Evolutionary conservation across 2,888 invertebrate genomes (phyloP).

Genomic region (Eupeodes latifasciatus): DNA sequence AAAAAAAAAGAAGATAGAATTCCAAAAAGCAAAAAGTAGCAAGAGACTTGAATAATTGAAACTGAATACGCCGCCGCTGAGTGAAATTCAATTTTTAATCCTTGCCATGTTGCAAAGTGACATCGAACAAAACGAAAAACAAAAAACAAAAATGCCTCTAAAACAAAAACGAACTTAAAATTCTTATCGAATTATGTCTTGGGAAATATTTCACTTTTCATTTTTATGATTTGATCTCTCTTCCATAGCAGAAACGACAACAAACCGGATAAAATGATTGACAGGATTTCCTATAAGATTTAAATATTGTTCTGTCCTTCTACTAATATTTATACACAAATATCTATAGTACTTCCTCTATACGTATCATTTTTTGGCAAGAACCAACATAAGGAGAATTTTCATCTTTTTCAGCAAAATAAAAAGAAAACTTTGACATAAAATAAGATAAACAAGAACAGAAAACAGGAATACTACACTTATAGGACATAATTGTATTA

Average conservation of each 20-base stretch:
- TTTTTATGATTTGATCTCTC: not conserved
- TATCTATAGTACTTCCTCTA: too few species aligned
- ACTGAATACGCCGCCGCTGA: conserved; percentile 35
- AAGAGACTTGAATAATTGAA: conserved; percentile 56
- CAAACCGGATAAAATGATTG: conserved; percentile 56
- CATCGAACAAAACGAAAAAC: not conserved
- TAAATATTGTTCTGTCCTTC: conserved; percentile 45
- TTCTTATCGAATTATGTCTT: conserved; percentile 53
- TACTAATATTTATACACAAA: not conserved
- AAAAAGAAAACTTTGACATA: not conserved
- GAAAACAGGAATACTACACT: conserved; percentile 53
- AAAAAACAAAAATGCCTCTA: not conserved
- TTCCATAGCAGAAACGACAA: not conserved
- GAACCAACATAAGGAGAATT: conserved; percentile 25
- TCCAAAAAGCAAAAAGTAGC: not conserved
- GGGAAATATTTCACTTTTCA: conserved; percentile 66
- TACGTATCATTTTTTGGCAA: conserved; percentile 31
- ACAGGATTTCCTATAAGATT: conserved; percentile 70
- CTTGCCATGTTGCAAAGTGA: conserved; percentile 12
- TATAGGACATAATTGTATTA: conserved; percentile 64
- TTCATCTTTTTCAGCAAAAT: conserved; percentile 1
- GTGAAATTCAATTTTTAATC: conserved; percentile 68
- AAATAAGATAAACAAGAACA: conserved; percentile 3
- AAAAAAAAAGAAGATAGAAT: conserved; percentile 5
- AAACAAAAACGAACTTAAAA: conserved; percentile 26